Base-by-base conservation (phyloP, 2,888 invertebrate genomes). In the Coleophora deauratella region DNA sequence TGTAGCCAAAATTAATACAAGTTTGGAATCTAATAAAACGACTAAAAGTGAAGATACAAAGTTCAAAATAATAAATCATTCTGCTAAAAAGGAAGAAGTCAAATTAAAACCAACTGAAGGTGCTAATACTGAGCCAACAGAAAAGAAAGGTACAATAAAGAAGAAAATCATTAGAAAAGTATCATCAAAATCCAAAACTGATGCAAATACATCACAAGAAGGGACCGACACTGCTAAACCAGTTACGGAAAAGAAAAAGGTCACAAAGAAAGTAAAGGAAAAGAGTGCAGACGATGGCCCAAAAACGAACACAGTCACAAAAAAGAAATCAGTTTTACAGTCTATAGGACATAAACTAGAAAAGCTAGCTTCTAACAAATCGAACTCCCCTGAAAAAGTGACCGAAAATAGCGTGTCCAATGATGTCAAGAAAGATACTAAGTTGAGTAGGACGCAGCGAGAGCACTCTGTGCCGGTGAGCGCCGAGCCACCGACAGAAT, bases 281-380 rank as follows among this genome's bases (percentile, higher is more conserved):
- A 82, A 80, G 55, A 47, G 47, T 38, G 34, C 54, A 32, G 75
- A 81, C 28, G 75, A 76, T 49, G 60, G 55, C 32, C 45, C 55
- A 30, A 85, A 79, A 64, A 41, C 68, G 14, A 51, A 57, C 15
- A 55, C 54, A 35, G 68, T 66, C 45, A 62, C 84, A 7, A 90
- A 90, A 59, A 91, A 90, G 70, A 90, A 91, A 68, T 82, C 88
- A 1, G 87, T 95, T 52, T 76, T 94, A 33, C 93, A 93, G 61
- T 90, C 91, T 0, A 88, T 94, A 54, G 93, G 95, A 35, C 93
- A 93, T 61, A 92, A 91, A 66, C 86, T 92, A 59, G 92, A 92
- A 70, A 92, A 91, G 64, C 86, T 92, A 31, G 80, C 89, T 1
- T 86, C 88, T 38, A 84, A 78, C 46, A 86, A 86, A 59, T 68